phyloP scores from a whole-genome alignment of 2,797 vertebrate genomes.

The Rhadinocentrus ornatus region DNA sequence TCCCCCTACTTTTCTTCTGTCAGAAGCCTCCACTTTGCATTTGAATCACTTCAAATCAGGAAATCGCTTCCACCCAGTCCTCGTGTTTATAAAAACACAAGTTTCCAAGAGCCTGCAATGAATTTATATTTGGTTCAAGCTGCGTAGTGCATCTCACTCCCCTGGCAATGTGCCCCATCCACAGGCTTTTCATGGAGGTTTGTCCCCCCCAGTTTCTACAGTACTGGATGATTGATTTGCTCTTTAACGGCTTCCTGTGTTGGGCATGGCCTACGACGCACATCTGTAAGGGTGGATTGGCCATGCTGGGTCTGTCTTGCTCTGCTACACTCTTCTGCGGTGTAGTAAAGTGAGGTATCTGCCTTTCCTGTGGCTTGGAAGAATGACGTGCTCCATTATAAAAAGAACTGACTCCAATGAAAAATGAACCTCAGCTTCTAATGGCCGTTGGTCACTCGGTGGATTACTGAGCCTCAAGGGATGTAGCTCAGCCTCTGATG shows the following conservation, averaged over 20 bases:
- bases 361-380: slow-evolving; percentile 79
- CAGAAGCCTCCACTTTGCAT: slow-evolving; percentile 52
- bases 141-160: slow-evolving; percentile 60
- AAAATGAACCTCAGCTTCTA: slow-evolving; percentile 62
- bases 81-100: slow-evolving; percentile 73
- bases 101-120: slow-evolving; percentile 76
- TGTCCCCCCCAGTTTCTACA: slow-evolving; percentile 71
- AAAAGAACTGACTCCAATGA: slow-evolving; percentile 80
- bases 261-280: slow-evolving; percentile 64
- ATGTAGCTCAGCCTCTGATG: slow-evolving; percentile 58
- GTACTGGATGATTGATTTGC: slow-evolving; percentile 77
- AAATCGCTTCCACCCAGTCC: slow-evolving; percentile 67
- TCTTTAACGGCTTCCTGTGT: slow-evolving; percentile 79
- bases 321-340: slow-evolving; percentile 78
- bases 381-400: slow-evolving; percentile 80
- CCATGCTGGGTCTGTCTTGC: slow-evolving; percentile 62
- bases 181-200: slow-evolving; percentile 75
- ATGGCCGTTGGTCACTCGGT: slow-evolving; percentile 57
- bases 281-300: slow-evolving; percentile 74
- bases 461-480: slow-evolving; percentile 64
- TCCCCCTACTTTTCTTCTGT: slow-evolving; percentile 47
- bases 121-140: slow-evolving; percentile 76
- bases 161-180: slow-evolving; percentile 69
- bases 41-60: slow-evolving; percentile 63
- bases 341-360: slow-evolving; percentile 79